These are phyloP conservation scores for Alouatta palliata DNA, from an alignment of 2,113 vertebrate species.

Conservation along the genomic window DNA sequence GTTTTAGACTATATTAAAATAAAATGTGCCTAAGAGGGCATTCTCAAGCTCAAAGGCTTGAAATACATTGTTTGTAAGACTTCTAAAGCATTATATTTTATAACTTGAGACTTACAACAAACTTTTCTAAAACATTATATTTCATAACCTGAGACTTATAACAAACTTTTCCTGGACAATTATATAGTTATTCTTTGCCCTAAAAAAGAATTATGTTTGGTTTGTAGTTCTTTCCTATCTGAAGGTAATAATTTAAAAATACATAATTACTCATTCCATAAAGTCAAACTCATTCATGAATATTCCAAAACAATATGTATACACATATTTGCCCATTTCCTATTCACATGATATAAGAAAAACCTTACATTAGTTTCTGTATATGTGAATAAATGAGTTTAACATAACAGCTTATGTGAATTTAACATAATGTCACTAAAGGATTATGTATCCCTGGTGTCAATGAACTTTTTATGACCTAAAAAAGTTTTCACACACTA, in stretches of 20 bases:
- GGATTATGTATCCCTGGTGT: background rate
- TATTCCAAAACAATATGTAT: constrained; percentile 25
- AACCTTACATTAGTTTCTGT: background rate
- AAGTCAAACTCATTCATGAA: background rate
- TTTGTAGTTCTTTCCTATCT: constrained; percentile 30
- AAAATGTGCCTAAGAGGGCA: background rate
- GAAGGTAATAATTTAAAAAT: constrained; percentile 39
- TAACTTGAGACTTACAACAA: background rate
- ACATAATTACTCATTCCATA: background rate
- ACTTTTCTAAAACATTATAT: background rate
- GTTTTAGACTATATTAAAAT: background rate
- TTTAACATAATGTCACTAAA: background rate
- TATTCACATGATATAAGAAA: constrained; percentile 30
- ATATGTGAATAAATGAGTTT: constrained; percentile 1
- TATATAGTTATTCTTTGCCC: background rate
- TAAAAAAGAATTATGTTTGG: background rate
- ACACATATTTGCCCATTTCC: background rate
- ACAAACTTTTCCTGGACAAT: background rate
- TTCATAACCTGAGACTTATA: background rate
- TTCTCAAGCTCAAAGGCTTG: background rate
- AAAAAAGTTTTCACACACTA: background rate
- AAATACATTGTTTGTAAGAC: background rate
- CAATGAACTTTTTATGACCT: background rate
- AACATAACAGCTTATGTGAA: background rate
- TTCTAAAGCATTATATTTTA: background rate